Evolutionary conservation across 2,797 vertebrate genomes (phyloP), one percentile per base, ranked within the genome.

Genomic region (Nyctalus aviator): DNA sequence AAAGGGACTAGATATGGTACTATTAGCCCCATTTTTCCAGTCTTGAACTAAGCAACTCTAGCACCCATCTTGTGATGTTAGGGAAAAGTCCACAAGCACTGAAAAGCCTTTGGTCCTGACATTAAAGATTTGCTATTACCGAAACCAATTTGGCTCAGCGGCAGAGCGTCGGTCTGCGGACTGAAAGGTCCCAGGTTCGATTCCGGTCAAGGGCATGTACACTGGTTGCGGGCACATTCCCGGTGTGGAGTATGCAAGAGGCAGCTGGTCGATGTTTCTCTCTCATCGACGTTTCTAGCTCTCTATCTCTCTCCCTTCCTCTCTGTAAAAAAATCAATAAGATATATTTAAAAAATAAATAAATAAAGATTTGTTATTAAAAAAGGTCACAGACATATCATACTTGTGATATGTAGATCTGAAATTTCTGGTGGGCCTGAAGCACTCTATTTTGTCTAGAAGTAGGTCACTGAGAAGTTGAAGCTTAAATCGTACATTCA

Each of bases 41-140:
- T 57, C 64, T 69, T 73, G 81, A 37, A 64, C 30, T n/a, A 50
- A 75, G 13, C 50, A 35, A 89, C 41, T 88, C 30, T 10, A 71
- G n/a, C 27, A 8, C 32, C 46, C 44, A 78, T 32, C 10, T 53
- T 48, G 13, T 44, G 62, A 87, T 25, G 14, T 6, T 20, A 37
- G 23, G 25, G 15, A 64, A 90, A 55, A 75, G 7, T 10, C 59
- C 27, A 5, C 20, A 37, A 68, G 8, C 71, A 73, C 57, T 69
- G 18, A 46, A 69, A 3, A 82, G 48, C 68, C 13, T n/a, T 17
- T 72, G 35, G 32, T 7, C n/a, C 18, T n/a, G 64, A 18, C 5
- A 12, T 5, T 84, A 41, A 62, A 95, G 77, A 27, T 55, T 44
- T 84, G 12, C 25, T 64, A 20, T 53, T 23, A 1, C 37, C 37